phyloP scores from a whole-genome alignment of 2,888 invertebrate genomes.

The Strigamia maritima region DNA sequence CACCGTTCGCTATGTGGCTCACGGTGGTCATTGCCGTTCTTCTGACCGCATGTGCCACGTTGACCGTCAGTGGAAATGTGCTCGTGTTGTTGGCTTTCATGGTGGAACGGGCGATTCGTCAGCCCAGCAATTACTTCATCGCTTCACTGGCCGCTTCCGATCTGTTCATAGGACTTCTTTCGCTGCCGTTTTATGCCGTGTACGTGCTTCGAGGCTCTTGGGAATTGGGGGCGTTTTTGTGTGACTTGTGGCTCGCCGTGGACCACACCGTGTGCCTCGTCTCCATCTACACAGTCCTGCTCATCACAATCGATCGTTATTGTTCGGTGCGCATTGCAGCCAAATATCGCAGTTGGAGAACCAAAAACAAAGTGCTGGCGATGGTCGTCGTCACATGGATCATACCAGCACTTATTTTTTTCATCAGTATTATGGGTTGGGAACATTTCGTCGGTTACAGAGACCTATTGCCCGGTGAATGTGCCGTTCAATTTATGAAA shows the following conservation, averaged over 20 bases:
- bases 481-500: conserved; percentile 94
- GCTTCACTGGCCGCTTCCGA: conserved; percentile 96
- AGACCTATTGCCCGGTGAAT: conserved; percentile 80
- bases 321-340: conserved; percentile 96
- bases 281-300: conserved; percentile 96
- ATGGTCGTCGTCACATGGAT: conserved; percentile 97
- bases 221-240: conserved; percentile 92
- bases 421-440: conserved; percentile 98
- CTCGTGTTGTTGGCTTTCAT: conserved; percentile 91
- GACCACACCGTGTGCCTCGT: conserved; percentile 99
- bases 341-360: conserved; percentile 93
- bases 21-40: conserved; percentile 83
- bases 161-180: conserved; percentile 93
- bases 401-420: conserved; percentile 91
- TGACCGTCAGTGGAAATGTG: conserved; percentile 93
- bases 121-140: conserved; percentile 99
- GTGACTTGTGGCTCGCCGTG: conserved; percentile 96
- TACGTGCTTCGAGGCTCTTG: conserved; percentile 95
- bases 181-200: conserved; percentile 97
- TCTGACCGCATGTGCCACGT: conserved; percentile 79
- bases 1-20: conserved; percentile 86
- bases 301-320: conserved; percentile 97
- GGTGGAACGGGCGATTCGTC: conserved; percentile 85
- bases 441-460: conserved; percentile 93
- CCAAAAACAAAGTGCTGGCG: conserved; percentile 85